Conservation (phyloP, 35 echinoderm and acorn worm genomes). For the Nesometra sesokonis region DNA sequence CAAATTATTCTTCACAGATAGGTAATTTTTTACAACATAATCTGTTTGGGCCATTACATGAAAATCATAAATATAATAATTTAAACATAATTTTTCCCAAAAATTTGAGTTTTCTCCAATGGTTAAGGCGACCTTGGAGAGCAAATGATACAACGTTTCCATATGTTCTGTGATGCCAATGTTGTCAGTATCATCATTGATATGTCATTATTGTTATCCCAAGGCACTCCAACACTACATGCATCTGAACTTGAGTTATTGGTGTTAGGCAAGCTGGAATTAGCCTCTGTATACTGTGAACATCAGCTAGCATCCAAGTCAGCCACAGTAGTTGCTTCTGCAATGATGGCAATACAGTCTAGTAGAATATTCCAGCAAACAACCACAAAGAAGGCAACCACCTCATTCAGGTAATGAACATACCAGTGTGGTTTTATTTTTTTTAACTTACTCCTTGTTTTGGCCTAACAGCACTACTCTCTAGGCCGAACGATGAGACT, state of each 20-base stretch:
- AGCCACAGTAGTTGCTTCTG: conserved; percentile 57
- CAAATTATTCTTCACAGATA: too few relatives aligned
- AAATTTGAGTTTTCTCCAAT: too few relatives aligned
- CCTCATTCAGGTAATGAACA: not conserved
- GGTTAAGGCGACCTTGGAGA: too few relatives aligned
- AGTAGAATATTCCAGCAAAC: conserved; percentile 54
- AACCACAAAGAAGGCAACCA: conserved; percentile 25
- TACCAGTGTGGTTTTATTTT: too few relatives aligned
- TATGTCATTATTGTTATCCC: not conserved
- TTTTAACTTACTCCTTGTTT: too few relatives aligned
- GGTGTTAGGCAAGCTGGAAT: conserved; percentile 75
- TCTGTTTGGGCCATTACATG: too few relatives aligned
- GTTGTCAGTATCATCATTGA: not conserved
- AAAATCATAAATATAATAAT: too few relatives aligned
- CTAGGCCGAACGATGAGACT: too few relatives aligned
- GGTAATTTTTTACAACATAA: too few relatives aligned
- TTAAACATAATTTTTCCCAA: too few relatives aligned
- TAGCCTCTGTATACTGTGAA: conserved; percentile 53
- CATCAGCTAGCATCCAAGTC: conserved; percentile 49
- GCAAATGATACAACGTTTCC: too few relatives aligned
- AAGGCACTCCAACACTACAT: conserved; percentile 39
- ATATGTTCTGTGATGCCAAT: not conserved
- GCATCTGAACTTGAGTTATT: conserved; percentile 89
- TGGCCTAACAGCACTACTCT: too few relatives aligned
- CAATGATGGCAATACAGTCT: conserved; percentile 64